phyloP scores from a whole-genome alignment of 2,797 vertebrate species.

The Eulemur rubriventer region DNA sequence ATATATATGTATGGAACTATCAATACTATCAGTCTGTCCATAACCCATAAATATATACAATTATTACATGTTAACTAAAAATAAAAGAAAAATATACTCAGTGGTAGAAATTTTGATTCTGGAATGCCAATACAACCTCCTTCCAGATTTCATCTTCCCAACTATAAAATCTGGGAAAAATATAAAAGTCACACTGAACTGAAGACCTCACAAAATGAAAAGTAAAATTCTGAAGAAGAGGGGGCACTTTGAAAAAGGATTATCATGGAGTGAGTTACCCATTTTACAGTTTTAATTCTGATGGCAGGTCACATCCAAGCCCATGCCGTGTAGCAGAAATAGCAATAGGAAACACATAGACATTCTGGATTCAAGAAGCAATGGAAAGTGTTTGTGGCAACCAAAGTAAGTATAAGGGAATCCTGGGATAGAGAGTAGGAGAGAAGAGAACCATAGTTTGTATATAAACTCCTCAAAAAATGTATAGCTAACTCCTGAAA shows the following conservation, averaged over 20 bases:
- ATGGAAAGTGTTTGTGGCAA: no score
- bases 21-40: not conserved
- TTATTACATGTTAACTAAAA: not conserved
- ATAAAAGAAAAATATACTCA: not conserved
- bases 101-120: not conserved
- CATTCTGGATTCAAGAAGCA: no score
- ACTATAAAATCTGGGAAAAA: not conserved
- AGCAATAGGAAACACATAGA: no score
- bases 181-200: not conserved
- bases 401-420: no score
- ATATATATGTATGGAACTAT: no score
- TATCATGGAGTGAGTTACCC: not conserved
- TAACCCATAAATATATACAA: not conserved
- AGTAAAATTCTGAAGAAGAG: not conserved
- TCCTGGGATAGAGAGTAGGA: no score
- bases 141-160: not conserved
- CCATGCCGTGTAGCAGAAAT: no score
- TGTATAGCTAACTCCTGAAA: no score
- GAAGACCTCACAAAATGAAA: not conserved
- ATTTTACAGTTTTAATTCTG: not conserved
- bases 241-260: not conserved
- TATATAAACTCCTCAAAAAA: no score
- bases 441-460: no score
- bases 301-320: not conserved
- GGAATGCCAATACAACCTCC: not conserved